Base-by-base conservation (phyloP, 1,140 invertebrate genomes). In the Daktulosphaira vitifoliae region DNA sequence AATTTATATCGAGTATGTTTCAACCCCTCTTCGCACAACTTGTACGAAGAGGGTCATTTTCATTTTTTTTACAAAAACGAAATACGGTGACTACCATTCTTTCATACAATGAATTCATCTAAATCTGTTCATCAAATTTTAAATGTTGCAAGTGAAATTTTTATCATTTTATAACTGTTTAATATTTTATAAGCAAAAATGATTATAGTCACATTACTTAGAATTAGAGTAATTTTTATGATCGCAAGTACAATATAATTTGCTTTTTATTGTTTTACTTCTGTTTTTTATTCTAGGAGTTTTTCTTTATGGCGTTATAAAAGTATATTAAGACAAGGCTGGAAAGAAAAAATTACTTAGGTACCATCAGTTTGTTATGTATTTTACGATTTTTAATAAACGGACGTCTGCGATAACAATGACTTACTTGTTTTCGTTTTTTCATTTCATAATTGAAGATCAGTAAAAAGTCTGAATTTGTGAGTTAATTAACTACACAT, bases 401-500 rank as follows among this genome's bases (percentile, higher is more conserved):
- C 42, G 5, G 42, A 25, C 42, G 42, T 33, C 23, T 38, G 23
- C 15, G 52, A 38, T 33, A 23, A 42, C 53, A 18, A 26, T 44
- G 53, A 56, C 39, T 20, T 39, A 23, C 37, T 15, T 62, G 9
- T 48, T 62, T 62, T 46, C 25, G 25, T 46, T 59, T 46, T 42
- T 46, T 42, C 44, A 16, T 48, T 20, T 4, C 16, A 16, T 46
- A 48, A 38, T 25, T 39, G 56, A 39, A 39, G 56, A 25, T 39
- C 20, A 62, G 56, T 62, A 62, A 62, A 62, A 62, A 13, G 56
- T 62, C 56, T 38, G 56, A 48, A 42, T n/a, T 62, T 25, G 42
- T 62, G 44, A 62, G 46, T 18, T 46, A 62, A 62, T 62, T 62
- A 62, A 62, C 46, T 62, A 62, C 56, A 33, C 39, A 48, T 62